phyloP scores from a whole-genome alignment of 2,797 vertebrate species.

The Salmo trutta region DNA sequence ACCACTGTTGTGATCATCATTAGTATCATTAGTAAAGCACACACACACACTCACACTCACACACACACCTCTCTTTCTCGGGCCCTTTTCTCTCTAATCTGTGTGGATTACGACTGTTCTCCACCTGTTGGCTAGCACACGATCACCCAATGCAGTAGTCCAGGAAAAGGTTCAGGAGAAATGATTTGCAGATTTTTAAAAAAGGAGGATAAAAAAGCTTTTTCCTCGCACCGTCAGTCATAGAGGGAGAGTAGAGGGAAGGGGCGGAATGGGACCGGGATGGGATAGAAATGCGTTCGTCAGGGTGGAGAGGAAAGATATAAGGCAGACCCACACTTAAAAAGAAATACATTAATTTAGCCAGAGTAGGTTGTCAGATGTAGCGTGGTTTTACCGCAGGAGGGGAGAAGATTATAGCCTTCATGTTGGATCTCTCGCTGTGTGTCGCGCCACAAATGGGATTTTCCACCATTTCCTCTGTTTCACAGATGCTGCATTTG shows the following conservation, averaged over 20 bases:
- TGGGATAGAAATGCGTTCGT: constrained; percentile 51
- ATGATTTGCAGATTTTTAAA: background rate
- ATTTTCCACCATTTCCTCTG: constrained; percentile 42
- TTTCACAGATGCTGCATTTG: constrained; percentile 54
- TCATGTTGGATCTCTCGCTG: constrained; percentile 55
- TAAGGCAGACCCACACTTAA: constrained; percentile 48
- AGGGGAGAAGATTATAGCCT: constrained; percentile 66
- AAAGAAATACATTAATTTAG: constrained; percentile 72
- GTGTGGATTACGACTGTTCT: constrained; percentile 22
- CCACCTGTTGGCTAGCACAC: background rate
- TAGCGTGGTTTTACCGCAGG: constrained; percentile 61
- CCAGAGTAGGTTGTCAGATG: constrained; percentile 69
- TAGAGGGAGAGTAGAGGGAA: background rate
- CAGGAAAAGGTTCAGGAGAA: constrained; percentile 12
- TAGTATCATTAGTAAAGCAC: too few species aligned
- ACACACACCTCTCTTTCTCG: background rate
- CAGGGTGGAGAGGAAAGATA: constrained; percentile 49
- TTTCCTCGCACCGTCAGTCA: constrained; percentile 36
- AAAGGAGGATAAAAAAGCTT: constrained; percentile 41
- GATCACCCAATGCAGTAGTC: constrained; percentile 33
- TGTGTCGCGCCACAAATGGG: constrained; percentile 45
- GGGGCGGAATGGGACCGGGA: constrained; percentile 14
- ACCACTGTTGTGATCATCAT: too few species aligned
- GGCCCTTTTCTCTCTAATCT: background rate
- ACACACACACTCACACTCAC: too few species aligned